Evolutionary conservation across 2,888 invertebrate genomes (phyloP).

Genomic region (Torymus texanus): DNA sequence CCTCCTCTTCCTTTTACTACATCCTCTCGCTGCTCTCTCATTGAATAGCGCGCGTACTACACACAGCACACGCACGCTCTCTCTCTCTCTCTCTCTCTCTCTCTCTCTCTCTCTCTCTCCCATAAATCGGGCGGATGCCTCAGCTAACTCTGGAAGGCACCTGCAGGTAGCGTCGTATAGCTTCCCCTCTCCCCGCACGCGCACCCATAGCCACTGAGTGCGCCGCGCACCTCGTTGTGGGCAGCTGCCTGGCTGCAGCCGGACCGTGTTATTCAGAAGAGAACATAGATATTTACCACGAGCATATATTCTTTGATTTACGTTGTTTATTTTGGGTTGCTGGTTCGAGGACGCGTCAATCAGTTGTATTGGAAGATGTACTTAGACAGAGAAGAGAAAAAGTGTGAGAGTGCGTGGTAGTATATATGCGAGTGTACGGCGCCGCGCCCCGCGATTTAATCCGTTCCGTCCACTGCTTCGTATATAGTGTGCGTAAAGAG

Average conservation of each 20-base stretch:
- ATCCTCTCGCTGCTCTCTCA: background rate
- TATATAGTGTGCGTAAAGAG: too few species aligned
- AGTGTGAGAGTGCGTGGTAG: too few species aligned
- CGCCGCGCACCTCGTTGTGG: background rate
- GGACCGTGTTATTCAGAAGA: background rate
- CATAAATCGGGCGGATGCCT: slow-evolving; percentile 37
- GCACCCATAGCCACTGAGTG: too few species aligned
- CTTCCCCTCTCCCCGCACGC: background rate
- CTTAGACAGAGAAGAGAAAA: too few species aligned
- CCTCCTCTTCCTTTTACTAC: background rate
- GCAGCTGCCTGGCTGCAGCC: background rate
- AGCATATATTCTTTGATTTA: too few species aligned
- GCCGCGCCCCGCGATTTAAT: too few species aligned
- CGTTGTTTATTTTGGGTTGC: too few species aligned
- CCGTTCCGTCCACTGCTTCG: too few species aligned
- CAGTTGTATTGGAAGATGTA: too few species aligned
- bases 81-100: background rate
- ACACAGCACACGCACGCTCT: background rate
- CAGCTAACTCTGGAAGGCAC: slow-evolving; percentile 23
- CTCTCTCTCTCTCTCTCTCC: background rate
- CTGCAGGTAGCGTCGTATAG: slow-evolving; percentile 37
- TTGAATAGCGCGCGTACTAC: background rate
- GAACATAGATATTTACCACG: too few species aligned
- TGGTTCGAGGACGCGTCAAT: too few species aligned
- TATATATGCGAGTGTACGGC: too few species aligned